phyloP scores from a whole-genome alignment of 2,888 invertebrate genomes.

The Elysia crispata region DNA sequence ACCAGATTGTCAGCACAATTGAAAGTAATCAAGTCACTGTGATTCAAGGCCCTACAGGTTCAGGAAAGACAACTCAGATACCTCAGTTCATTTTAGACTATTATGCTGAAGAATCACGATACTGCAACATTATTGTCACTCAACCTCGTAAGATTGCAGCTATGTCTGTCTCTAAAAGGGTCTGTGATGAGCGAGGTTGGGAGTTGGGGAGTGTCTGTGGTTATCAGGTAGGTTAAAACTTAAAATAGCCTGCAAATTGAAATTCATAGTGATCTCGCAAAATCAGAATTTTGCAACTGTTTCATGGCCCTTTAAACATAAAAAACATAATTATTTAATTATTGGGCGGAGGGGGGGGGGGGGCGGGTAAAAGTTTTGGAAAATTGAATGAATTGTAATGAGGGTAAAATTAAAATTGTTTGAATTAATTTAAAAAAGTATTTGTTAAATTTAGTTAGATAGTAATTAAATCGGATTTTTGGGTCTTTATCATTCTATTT shows the following conservation, averaged over 20 bases:
- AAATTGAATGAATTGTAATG: too few species aligned
- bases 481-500: too few species aligned
- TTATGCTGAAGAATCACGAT: constrained; percentile 81
- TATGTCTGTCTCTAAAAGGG: constrained; percentile 90
- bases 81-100: constrained; percentile 95
- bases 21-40: constrained; percentile 90
- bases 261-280: not conserved
- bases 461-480: too few species aligned
- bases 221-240: constrained; percentile 84
- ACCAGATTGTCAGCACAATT: constrained; percentile 85
- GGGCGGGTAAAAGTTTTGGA: too few species aligned
- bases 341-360: too few species aligned
- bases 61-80: constrained; percentile 93
- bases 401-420: too few species aligned
- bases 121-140: constrained; percentile 91
- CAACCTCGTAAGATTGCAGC: constrained; percentile 97
- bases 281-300: too few species aligned
- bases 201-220: constrained; percentile 89
- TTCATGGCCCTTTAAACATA: too few species aligned
- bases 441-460: too few species aligned
- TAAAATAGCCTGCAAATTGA: not conserved
- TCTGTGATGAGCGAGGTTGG: constrained; percentile 91
- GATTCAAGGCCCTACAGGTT: constrained; percentile 95
- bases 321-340: too few species aligned
- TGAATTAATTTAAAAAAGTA: too few species aligned